phyloP scores from a whole-genome alignment of 2,888 invertebrate genomes.

The Oithona nana region DNA sequence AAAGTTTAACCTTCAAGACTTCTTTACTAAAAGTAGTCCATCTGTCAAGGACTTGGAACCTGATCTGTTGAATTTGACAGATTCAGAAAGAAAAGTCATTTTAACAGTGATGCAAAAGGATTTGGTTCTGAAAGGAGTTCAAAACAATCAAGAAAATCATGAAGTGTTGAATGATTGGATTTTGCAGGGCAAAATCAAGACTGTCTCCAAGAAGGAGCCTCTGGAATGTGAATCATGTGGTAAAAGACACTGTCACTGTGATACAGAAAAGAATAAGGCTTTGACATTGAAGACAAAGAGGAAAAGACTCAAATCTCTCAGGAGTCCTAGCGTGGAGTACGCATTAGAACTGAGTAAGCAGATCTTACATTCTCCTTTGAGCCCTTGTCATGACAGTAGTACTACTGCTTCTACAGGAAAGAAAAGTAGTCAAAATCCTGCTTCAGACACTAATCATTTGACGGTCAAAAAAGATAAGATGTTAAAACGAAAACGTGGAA shows the following conservation, averaged over 20 bases:
- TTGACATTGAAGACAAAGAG: background rate
- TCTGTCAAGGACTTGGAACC: background rate
- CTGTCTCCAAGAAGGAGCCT: background rate
- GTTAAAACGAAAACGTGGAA: too few species aligned
- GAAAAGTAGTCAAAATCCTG: too few species aligned
- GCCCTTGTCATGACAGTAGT: too few species aligned
- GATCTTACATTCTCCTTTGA: too few species aligned
- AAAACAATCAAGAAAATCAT: background rate
- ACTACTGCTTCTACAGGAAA: too few species aligned
- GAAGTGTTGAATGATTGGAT: background rate
- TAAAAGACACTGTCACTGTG: background rate
- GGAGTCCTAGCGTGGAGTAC: background rate
- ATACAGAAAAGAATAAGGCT: background rate
- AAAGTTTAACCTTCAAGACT: too few species aligned
- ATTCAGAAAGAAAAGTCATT: background rate
- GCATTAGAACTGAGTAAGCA: background rate
- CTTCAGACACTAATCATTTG: too few species aligned
- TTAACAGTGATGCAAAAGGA: background rate
- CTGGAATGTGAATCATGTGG: background rate
- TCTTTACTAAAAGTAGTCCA: too few species aligned
- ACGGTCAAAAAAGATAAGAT: too few species aligned
- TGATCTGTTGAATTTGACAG: background rate
- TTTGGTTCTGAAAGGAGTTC: background rate
- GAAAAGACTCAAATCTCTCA: background rate
- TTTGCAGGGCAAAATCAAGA: background rate